Evolutionary conservation across 2,113 vertebrate genomes (phyloP).

Genomic region (Anoplopoma fimbria): DNA sequence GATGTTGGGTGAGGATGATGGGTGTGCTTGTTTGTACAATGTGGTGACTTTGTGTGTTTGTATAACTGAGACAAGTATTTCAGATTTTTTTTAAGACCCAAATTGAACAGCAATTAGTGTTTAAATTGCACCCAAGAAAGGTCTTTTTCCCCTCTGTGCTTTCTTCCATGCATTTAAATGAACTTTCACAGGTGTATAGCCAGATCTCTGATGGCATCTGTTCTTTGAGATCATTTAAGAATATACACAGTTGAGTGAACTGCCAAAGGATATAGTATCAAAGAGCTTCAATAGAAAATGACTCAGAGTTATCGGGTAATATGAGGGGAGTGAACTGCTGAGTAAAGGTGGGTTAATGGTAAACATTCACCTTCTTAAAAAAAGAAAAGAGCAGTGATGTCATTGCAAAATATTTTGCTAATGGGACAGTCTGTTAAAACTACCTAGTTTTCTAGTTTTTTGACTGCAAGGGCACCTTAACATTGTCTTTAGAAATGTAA

Average conservation of each 20-base stretch:
- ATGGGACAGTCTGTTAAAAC: background rate
- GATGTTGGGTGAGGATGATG: slow-evolving; percentile 83
- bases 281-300: slow-evolving; percentile 36
- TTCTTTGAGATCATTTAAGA: slow-evolving; percentile 62
- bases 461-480: background rate
- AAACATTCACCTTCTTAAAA: background rate
- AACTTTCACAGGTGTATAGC: slow-evolving; percentile 20
- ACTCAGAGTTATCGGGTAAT: slow-evolving; percentile 25
- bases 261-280: background rate
- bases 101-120: background rate
- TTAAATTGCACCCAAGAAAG: slow-evolving; percentile 26
- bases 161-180: slow-evolving; percentile 26
- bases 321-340: background rate
- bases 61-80: slow-evolving; percentile 4
- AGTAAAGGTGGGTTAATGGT: background rate
- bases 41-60: slow-evolving; percentile 38
- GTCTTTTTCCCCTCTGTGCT: slow-evolving; percentile 15
- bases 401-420: background rate
- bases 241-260: slow-evolving; percentile 18
- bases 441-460: too few relatives aligned
- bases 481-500: background rate
- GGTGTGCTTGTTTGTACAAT: slow-evolving; percentile 49
- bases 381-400: background rate
- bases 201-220: slow-evolving; percentile 45
- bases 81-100: background rate